Percentiles rank a stretch among this genome's conserved stretches.
These are phyloP conservation scores for Gobionotothen gibberifrons DNA, from an alignment of 2,797 vertebrate genomes.

Conservation along the genomic window DNA sequence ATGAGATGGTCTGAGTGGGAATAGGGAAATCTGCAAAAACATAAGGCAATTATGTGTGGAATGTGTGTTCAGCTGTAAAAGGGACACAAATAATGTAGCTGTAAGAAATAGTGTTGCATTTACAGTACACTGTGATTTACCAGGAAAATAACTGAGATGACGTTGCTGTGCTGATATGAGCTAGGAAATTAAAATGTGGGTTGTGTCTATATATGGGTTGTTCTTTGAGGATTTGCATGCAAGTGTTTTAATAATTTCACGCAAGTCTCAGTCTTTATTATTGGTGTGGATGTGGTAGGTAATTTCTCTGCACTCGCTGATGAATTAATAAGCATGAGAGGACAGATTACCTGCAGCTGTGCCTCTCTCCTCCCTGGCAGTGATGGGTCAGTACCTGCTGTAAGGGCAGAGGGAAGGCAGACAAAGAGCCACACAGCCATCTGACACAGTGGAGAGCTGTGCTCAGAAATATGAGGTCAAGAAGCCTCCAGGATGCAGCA, in stretches of 20 bases:
- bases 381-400: conserved; percentile 7
- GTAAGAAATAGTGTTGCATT: conserved; percentile 3
- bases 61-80: neutral
- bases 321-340: conserved; percentile 8
- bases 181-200: neutral
- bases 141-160: neutral
- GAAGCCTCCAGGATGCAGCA: conserved; percentile 36
- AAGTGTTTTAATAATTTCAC: neutral
- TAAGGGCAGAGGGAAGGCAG: conserved; percentile 3
- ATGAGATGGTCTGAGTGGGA: neutral
- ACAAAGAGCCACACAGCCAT: conserved; percentile 20
- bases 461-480: conserved; percentile 29
- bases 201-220: neutral
- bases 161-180: neutral
- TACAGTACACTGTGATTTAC: neutral
- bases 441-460: conserved; percentile 38
- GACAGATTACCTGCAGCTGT: conserved; percentile 10
- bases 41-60: neutral
- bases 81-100: neutral
- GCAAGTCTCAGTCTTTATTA: neutral
- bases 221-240: neutral
- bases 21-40: neutral
- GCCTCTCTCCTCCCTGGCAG: neutral
- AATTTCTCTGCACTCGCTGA: neutral
- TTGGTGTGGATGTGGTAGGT: neutral